These are phyloP conservation scores for Chitala chitala DNA, from an alignment of 2,113 vertebrate species.

Conservation along the genomic window DNA sequence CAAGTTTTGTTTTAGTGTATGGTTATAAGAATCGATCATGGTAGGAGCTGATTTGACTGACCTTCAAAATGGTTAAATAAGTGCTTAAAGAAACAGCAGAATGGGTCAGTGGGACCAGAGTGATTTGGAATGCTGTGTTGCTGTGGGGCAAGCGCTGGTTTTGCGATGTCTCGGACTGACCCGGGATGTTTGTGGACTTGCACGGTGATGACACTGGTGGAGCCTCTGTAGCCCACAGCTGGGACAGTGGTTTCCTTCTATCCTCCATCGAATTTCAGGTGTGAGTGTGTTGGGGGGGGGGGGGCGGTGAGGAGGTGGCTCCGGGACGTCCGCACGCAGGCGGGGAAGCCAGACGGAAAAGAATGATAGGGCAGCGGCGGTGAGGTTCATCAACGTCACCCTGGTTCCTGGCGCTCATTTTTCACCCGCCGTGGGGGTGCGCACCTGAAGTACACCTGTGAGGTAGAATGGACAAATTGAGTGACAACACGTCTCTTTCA, in stretches of 20 bases:
- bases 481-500: conserved; percentile 91
- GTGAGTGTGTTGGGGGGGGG: background rate
- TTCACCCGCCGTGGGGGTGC: conserved; percentile 90
- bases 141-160: no score
- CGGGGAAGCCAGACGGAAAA: conserved; percentile 95
- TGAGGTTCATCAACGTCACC: conserved; percentile 98
- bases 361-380: conserved; percentile 84
- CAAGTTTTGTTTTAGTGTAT: no score
- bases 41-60: no score
- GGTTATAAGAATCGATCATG: no score
- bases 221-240: background rate
- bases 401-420: conserved; percentile 84
- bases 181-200: background rate
- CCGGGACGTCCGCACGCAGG: conserved; percentile 61
- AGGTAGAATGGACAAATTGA: conserved; percentile 89
- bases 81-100: no score
- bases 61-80: no score
- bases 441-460: conserved; percentile 89
- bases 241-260: conserved; percentile 54
- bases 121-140: no score
- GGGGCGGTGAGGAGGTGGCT: conserved; percentile 19
- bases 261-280: conserved; percentile 86
- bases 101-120: no score
- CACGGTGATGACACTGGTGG: background rate
- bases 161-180: no score